These are phyloP conservation scores for Ceyx margarethae DNA, from an alignment of 2,113 vertebrate species.

Conservation along the genomic window DNA sequence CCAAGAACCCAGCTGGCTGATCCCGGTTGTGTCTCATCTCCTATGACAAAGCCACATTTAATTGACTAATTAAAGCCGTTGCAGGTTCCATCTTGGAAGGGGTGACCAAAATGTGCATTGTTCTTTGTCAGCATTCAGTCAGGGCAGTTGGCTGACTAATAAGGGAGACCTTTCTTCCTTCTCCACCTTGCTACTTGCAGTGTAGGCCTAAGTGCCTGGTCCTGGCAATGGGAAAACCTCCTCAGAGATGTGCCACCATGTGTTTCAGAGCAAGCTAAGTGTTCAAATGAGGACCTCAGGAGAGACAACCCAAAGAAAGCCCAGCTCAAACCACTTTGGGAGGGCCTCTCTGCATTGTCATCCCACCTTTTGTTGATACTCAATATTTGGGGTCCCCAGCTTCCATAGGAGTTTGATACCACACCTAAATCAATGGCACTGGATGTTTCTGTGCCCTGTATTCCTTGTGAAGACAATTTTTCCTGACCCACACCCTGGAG, in stretches of 20 bases:
- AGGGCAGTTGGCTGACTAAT: neutral
- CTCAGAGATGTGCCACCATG: neutral
- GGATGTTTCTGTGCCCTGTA: neutral
- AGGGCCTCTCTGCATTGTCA: rapidly evolving
- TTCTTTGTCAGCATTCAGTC: slow-evolving; percentile 12
- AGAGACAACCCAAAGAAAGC: neutral
- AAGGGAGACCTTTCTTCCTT: neutral
- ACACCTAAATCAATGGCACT: neutral
- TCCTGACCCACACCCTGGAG: neutral
- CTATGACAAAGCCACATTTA: slow-evolving; percentile 51
- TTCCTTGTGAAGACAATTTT: neutral
- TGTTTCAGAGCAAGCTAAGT: neutral
- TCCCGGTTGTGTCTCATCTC: slow-evolving; percentile 46
- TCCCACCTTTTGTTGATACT: neutral
- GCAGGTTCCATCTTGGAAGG: slow-evolving; percentile 18
- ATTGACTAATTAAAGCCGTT: slow-evolving; percentile 53
- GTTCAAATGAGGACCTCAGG: neutral
- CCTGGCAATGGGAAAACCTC: neutral
- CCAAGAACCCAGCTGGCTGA: slow-evolving; percentile 61
- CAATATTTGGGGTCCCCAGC: neutral
- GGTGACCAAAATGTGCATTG: neutral
- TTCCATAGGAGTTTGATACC: neutral
- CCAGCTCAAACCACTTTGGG: neutral
- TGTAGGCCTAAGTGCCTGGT: neutral
- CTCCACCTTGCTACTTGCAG: neutral